A percentile compares a stretch with the other conserved stretches of the same genome.
phyloP scores from a whole-genome alignment of 1,140 invertebrate species.

The Venturia canescens region DNA sequence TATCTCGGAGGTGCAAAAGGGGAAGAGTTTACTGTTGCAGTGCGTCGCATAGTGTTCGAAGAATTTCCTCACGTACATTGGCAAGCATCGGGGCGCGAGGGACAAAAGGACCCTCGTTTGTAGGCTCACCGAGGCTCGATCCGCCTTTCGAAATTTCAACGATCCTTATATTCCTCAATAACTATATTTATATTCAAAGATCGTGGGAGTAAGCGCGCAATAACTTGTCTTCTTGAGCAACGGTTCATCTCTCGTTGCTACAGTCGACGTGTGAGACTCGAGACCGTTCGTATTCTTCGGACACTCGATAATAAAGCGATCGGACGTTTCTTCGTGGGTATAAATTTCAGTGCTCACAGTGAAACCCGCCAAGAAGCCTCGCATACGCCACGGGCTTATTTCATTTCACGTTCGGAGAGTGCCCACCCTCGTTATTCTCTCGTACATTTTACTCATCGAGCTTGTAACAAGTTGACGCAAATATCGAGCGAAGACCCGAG shows the following conservation, averaged over 20 bases:
- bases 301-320: constrained; percentile 28
- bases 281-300: not conserved
- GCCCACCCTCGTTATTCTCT: not conserved
- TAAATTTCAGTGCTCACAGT: not conserved
- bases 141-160: not conserved
- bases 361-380: constrained; percentile 39
- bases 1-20: not conserved
- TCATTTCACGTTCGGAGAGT: not conserved
- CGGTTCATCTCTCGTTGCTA: constrained; percentile 7
- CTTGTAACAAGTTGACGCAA: constrained; percentile 10
- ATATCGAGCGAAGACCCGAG: not conserved
- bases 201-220: constrained; percentile 6
- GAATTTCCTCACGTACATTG: not conserved
- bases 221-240: constrained; percentile 18
- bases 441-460: not conserved
- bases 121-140: not conserved
- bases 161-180: not conserved
- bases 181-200: not conserved
- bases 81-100: not conserved
- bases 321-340: constrained; percentile 28
- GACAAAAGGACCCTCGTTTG: not conserved
- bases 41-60: not conserved
- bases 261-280: not conserved
- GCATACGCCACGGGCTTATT: constrained; percentile 20
- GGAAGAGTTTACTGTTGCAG: not conserved